phyloP scores from a whole-genome alignment of 2,888 invertebrate species.

The Pelosia muscerda region DNA sequence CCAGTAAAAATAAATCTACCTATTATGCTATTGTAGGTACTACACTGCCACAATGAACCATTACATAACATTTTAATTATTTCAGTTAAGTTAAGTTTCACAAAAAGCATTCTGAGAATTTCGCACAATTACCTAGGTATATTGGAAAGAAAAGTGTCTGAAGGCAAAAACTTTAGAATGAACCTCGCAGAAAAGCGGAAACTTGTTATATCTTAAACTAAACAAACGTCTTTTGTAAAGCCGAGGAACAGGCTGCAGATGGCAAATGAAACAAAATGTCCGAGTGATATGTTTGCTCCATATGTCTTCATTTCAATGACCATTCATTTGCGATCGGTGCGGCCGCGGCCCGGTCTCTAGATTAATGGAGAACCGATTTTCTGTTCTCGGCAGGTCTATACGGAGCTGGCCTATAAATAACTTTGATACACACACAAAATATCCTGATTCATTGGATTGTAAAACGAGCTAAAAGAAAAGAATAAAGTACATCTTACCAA shows the following conservation, averaged over 20 bases:
- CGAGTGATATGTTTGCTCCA: conserved; percentile 74
- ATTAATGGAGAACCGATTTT: conserved; percentile 75
- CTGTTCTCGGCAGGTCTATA: conserved; percentile 61
- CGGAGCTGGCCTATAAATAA: conserved; percentile 46
- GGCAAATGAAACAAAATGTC: conserved; percentile 72
- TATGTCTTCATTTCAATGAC: conserved; percentile 79
- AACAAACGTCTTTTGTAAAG: conserved; percentile 64
- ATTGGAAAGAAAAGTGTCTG: conserved; percentile 60
- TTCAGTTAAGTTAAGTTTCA: neutral
- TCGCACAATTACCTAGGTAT: conserved; percentile 56
- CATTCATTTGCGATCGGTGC: conserved; percentile 76
- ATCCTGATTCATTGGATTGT: neutral
- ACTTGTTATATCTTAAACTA: conserved; percentile 61
- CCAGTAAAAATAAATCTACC: no score
- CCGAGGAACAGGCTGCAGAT: conserved; percentile 53
- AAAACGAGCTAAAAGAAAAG: no score
- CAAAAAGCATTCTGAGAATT: conserved; percentile 55
- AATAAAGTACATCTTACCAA: no score
- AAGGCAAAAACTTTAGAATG: conserved; percentile 61
- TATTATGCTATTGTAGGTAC: no score
- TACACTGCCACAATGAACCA: no score
- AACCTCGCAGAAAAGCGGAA: conserved; percentile 53
- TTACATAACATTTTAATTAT: no score
- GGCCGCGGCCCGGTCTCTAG: conserved; percentile 62
- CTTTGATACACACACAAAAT: conserved; percentile 6